phyloP scores from a whole-genome alignment of 2,888 invertebrate genomes.

The Chironomus tentans region DNA sequence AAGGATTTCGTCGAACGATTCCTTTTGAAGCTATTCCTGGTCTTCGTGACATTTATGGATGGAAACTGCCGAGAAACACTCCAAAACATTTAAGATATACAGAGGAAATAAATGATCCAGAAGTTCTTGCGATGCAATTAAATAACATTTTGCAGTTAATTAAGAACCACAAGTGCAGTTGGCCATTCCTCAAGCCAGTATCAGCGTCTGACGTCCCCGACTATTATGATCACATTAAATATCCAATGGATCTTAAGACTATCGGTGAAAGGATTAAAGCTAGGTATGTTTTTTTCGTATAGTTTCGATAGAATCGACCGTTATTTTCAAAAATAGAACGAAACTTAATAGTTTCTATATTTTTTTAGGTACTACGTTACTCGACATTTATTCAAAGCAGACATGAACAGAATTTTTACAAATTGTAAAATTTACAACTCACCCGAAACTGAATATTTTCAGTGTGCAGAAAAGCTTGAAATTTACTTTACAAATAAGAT shows the following conservation, averaged over 20 bases:
- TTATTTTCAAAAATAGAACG: background rate
- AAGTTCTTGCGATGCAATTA: conserved; percentile 53
- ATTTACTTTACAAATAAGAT: conserved; percentile 89
- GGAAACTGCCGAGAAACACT: conserved; percentile 55
- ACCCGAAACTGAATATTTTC: conserved; percentile 86
- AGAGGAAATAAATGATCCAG: conserved; percentile 63
- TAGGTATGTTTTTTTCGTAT: conserved; percentile 33
- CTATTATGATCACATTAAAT: conserved; percentile 94
- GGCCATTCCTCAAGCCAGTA: conserved; percentile 92
- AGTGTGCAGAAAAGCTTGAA: conserved; percentile 65
- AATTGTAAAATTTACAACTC: conserved; percentile 95
- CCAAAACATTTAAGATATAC: conserved; percentile 45
- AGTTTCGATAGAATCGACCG: too few relatives aligned
- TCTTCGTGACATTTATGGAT: conserved; percentile 68
- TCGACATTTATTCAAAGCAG: conserved; percentile 84
- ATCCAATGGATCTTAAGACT: conserved; percentile 82
- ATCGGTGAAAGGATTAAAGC: conserved; percentile 42
- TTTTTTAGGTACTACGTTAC: conserved; percentile 69
- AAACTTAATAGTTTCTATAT: background rate
- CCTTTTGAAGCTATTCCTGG: conserved; percentile 84
- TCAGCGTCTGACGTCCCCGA: conserved; percentile 85
- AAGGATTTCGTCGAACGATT: conserved; percentile 72
- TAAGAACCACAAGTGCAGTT: conserved; percentile 71
- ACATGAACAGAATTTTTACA: conserved; percentile 90
- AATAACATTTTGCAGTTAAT: conserved; percentile 60